Evolutionary conservation across 2,797 vertebrate genomes (phyloP).

Genomic region (Onychomys leucogaster): DNA sequence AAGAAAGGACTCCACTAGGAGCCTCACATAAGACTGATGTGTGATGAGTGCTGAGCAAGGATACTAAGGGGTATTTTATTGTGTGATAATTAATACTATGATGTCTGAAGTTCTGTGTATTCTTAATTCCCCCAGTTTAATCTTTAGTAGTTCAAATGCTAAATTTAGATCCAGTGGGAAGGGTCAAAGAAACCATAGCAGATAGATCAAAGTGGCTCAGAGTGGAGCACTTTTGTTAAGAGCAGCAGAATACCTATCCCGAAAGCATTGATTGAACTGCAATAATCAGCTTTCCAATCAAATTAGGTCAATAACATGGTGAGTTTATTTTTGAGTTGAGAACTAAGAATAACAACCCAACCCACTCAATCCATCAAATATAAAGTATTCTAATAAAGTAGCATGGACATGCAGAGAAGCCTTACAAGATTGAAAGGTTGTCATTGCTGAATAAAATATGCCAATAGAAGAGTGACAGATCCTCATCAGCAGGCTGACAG

Average conservation of each 20-base stretch:
- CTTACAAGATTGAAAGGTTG: background rate
- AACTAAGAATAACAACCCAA: background rate
- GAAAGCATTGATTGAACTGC: background rate
- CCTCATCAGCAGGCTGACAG: background rate
- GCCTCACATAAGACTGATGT: background rate
- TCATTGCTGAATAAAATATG: background rate
- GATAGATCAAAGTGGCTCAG: background rate
- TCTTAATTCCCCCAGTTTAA: slow-evolving; percentile 54
- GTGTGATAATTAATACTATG: background rate
- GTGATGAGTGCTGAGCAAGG: background rate
- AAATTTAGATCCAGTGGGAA: background rate
- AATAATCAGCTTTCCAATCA: background rate
- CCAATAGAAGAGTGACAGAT: background rate
- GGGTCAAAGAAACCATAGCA: background rate
- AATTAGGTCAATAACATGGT: background rate
- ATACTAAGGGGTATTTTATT: background rate
- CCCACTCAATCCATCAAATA: background rate
- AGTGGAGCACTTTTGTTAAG: background rate
- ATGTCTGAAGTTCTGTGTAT: background rate
- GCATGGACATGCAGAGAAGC: background rate
- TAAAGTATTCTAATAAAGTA: slow-evolving; percentile 25
- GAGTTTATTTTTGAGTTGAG: background rate
- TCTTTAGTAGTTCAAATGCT: slow-evolving; percentile 9
- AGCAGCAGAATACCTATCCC: slow-evolving; percentile 12
- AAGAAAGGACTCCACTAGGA: background rate